These are phyloP conservation scores for Climacteris rufus DNA, from an alignment of 2,113 vertebrate genomes.

Conservation along the genomic window DNA sequence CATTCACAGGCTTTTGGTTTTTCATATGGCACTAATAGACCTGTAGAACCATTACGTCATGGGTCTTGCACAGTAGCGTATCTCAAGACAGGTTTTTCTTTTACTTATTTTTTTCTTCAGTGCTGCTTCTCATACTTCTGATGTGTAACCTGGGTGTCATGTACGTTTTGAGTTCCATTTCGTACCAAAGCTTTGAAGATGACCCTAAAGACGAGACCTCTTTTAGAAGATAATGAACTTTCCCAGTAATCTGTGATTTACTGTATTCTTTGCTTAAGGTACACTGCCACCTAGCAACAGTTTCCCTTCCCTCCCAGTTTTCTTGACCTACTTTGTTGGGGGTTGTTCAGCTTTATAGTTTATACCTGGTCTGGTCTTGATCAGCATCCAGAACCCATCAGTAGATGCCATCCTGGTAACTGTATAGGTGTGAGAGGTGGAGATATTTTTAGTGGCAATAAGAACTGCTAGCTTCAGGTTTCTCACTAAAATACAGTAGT, in stretches of 20 bases:
- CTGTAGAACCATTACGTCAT: not conserved
- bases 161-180: not conserved
- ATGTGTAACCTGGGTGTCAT: not conserved
- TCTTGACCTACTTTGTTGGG: conserved; percentile 42
- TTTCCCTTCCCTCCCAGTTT: conserved; percentile 26
- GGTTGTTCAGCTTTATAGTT: not conserved
- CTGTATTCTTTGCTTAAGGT: conserved; percentile 59
- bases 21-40: not conserved
- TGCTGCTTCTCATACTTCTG: not conserved
- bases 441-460: not conserved
- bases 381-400: not conserved
- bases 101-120: not conserved
- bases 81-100: not conserved
- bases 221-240: conserved; percentile 2
- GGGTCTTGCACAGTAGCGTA: fast-evolving
- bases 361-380: conserved; percentile 15
- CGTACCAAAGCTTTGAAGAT: not conserved
- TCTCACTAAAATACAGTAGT: not conserved
- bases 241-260: not conserved
- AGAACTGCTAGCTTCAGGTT: not conserved
- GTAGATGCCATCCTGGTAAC: not conserved
- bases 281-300: conserved; percentile 69
- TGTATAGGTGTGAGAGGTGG: not conserved
- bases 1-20: not conserved
- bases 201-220: not conserved